Evolutionary conservation across 2,797 vertebrate genomes (phyloP), one percentile per base, ranked within the genome.

Genomic region (Acanthiza pusilla): DNA sequence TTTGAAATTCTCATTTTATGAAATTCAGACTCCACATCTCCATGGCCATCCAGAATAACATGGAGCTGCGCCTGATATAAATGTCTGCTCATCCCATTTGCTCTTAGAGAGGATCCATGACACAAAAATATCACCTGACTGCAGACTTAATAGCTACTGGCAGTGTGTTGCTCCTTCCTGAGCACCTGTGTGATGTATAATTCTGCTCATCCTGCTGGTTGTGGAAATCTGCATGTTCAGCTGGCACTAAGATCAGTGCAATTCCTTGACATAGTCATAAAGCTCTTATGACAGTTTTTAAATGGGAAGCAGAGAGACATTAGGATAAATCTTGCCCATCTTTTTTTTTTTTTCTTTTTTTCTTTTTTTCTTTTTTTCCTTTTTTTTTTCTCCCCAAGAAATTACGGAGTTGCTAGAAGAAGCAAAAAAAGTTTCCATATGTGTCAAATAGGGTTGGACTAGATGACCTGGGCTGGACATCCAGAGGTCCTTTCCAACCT

Each of bases 1-100:
- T 84, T 81, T 68, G 11, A 75, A 94, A 86, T 93, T 72, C 27
- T 74, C 18, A 30, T 88, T 95, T 92, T 89, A 67, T 70, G 78
- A 65, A 80, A 89, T 91, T 83, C 75, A 93, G 72, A 62, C 17
- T 68, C 55, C 51, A 25, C 51, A 63, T 85, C 47, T 92, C 62
- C 70, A 81, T 32, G 76, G 34, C 60, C 48, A 84, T 57, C 51
- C 51, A 93, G 71, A 93, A 50, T 26, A 91, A 65, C 42, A 73
- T 0, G 1, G 80, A 89, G 30, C 48, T 90, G 57, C 8, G 53
- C 65, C 40, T 51, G 32, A 86, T 67, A 81, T 17, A 85, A 90
- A 86, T n/a, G 48, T 89, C 74, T 87, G 68, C 50, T 87, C 29
- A 73, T 82, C 23, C 40, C 60, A 89, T 82, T 79, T 95, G 51